phyloP scores from a whole-genome alignment of 2,888 invertebrate genomes.

The Tachina fera region DNA sequence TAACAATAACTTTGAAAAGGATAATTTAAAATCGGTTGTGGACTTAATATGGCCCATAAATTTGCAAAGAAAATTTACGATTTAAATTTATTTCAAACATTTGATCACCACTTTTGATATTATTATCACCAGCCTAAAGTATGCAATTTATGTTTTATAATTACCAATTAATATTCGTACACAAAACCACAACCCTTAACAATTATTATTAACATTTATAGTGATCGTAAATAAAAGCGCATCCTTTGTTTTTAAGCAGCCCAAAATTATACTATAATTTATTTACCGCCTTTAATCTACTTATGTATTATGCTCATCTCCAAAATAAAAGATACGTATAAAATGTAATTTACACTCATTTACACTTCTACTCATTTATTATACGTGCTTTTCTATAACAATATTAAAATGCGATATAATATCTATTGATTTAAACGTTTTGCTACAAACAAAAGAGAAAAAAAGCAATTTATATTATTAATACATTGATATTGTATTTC shows the following conservation, averaged over 20 bases:
- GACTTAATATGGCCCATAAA: not conserved
- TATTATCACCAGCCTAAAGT: not conserved
- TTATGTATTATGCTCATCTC: constrained; percentile 5
- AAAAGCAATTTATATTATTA: constrained; percentile 18
- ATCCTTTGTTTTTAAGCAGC: not conserved
- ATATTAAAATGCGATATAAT: constrained; percentile 60
- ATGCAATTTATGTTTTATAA: not conserved
- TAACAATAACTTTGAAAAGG: not conserved
- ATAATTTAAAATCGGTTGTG: no score
- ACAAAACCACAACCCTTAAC: not conserved
- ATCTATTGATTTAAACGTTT: constrained; percentile 59
- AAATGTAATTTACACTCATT: constrained; percentile 6
- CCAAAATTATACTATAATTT: constrained; percentile 38
- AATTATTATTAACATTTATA: constrained; percentile 28
- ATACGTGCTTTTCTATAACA: constrained; percentile 27
- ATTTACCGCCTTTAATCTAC: constrained; percentile 14
- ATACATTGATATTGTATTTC: constrained; percentile 31
- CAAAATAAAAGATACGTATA: not conserved
- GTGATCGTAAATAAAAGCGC: not conserved
- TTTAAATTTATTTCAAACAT: no score
- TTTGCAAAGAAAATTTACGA: no score
- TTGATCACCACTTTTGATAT: no score
- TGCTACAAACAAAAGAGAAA: constrained; percentile 4
- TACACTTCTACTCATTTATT: constrained; percentile 16
- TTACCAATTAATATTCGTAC: not conserved